Evolutionary conservation across 2,888 invertebrate species (phyloP).

Genomic region (Archips xylosteana): DNA sequence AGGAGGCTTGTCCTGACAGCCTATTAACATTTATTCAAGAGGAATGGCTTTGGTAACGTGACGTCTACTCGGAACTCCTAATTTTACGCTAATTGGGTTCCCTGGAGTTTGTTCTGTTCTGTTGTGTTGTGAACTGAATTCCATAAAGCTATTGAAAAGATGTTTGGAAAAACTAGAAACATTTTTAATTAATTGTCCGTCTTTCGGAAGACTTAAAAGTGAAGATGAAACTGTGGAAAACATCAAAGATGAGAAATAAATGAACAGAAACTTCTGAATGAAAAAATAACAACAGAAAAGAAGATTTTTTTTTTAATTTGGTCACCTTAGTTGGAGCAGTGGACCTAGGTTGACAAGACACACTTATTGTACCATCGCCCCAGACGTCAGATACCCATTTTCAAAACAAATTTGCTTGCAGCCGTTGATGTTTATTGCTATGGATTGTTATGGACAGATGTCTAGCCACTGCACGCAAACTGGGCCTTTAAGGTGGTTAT

Average conservation of each 20-base stretch:
- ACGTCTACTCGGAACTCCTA: conserved; percentile 51
- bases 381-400: too few relatives aligned
- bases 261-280: too few relatives aligned
- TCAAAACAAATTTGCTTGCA: too few relatives aligned
- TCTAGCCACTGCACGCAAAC: too few relatives aligned
- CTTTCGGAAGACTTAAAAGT: neutral
- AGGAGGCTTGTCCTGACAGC: conserved; percentile 58
- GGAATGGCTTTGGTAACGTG: conserved; percentile 61
- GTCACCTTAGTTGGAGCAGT: neutral
- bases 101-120: conserved; percentile 53
- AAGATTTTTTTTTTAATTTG: neutral
- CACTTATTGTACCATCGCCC: too few relatives aligned
- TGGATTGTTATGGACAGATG: too few relatives aligned
- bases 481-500: too few relatives aligned
- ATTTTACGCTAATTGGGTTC: conserved; percentile 61
- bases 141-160: conserved; percentile 10
- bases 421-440: too few relatives aligned
- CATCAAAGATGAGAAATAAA: neutral
- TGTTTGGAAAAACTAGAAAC: neutral
- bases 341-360: too few relatives aligned
- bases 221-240: neutral
- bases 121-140: too few relatives aligned
- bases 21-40: conserved; percentile 69
- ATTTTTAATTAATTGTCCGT: conserved; percentile 7
- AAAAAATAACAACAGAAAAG: too few relatives aligned